A percentile compares a stretch with the other conserved stretches of the same genome.
Evolutionary conservation across 2,888 invertebrate genomes (phyloP).

Genomic region (Pyrochroa serraticornis): DNA sequence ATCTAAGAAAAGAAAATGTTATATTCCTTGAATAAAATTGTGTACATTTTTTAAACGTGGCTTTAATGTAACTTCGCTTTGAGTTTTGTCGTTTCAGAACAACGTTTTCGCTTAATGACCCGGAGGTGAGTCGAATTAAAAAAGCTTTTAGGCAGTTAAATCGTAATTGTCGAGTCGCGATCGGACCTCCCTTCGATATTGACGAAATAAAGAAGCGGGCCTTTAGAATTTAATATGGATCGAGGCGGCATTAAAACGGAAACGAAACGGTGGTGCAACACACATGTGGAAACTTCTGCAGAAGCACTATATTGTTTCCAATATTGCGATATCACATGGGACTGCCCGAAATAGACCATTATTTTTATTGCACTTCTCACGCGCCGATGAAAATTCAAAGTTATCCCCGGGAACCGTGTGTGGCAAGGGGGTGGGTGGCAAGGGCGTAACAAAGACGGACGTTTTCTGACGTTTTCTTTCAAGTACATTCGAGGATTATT

Average conservation of each 20-base stretch:
- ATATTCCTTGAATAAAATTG: conserved; percentile 39
- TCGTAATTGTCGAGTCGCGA: no score
- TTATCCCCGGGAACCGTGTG: conserved; percentile 3
- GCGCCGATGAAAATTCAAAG: conserved; percentile 19
- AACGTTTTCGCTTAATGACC: no score
- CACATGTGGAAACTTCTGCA: conserved; percentile 21
- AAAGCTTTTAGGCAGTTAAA: no score
- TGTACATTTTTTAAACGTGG: conserved; percentile 37
- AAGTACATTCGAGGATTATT: conserved; percentile 25
- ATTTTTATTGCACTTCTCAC: conserved; percentile 21
- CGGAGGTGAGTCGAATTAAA: no score
- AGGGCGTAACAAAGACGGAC: conserved; percentile 7
- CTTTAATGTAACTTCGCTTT: conserved; percentile 10
- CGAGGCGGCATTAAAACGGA: conserved; percentile 11
- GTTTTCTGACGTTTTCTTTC: conserved; percentile 23
- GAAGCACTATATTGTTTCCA: conserved; percentile 24
- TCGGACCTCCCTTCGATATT: no score
- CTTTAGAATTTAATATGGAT: conserved; percentile 4
- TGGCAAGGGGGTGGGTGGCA: neutral
- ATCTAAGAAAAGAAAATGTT: conserved; percentile 12
- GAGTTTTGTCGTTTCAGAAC: no score
- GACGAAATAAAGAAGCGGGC: neutral
- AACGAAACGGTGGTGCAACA: conserved; percentile 6
- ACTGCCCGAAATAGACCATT: conserved; percentile 18
- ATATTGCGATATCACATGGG: conserved; percentile 25